Conservation (phyloP, 2,888 invertebrate species). For the Leptopilina myrica region DNA sequence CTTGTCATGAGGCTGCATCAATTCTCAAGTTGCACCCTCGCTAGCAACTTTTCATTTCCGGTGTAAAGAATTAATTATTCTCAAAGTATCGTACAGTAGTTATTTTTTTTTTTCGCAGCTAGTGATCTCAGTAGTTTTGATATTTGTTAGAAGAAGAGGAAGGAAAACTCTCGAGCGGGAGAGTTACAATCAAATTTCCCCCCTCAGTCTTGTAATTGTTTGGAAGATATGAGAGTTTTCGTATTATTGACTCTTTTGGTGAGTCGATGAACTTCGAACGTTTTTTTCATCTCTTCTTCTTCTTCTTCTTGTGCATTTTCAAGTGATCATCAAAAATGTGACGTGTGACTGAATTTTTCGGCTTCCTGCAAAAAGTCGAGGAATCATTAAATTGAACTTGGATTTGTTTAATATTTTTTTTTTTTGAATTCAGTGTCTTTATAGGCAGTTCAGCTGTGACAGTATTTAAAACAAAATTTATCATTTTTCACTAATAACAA, state of each 20-base stretch:
- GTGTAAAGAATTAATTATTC: neutral
- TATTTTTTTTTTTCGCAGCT: no score
- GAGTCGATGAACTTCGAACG: constrained; percentile 41
- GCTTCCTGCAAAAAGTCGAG: neutral
- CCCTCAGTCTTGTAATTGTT: constrained; percentile 42
- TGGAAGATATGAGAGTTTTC: constrained; percentile 61
- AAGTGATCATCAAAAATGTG: neutral
- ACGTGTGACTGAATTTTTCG: neutral
- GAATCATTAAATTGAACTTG: neutral
- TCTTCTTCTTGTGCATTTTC: constrained; percentile 22
- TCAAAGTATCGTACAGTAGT: no score
- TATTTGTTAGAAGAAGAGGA: constrained; percentile 3
- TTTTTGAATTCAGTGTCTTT: no score
- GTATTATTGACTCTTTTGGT: constrained; percentile 60
- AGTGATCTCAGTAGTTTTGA: no score
- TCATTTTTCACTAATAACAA: no score
- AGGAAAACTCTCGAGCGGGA: neutral
- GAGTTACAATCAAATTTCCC: neutral
- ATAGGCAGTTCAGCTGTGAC: no score
- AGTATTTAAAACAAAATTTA: no score
- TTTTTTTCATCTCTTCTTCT: neutral
- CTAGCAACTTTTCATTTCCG: constrained; percentile 41
- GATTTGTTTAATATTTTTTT: neutral
- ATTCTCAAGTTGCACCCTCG: constrained; percentile 43
- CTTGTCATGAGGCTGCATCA: constrained; percentile 65